Base-by-base conservation (phyloP, 2,797 vertebrate genomes). In the Microctenopoma stevenorrisi region DNA sequence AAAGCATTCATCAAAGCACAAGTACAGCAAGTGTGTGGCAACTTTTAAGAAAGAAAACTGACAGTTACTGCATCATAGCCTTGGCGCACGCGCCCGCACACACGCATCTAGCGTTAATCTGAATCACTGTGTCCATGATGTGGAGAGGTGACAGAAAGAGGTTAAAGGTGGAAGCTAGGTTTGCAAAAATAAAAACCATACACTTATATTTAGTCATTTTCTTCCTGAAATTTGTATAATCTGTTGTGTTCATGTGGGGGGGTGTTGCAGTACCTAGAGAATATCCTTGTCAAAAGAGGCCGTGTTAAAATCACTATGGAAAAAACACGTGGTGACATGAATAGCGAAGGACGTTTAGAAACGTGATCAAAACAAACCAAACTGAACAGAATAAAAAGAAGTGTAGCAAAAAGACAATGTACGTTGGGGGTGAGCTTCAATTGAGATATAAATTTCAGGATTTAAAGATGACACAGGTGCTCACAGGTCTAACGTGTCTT, bases 1-100 rank as follows among this genome's bases (percentile, higher is more conserved):
- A 61, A 72, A 61, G 13, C 1, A 25, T 57, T 56, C 48, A 40
- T 56, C 66, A 54, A 53, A 9, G 30, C 18, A 68, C 33, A 54
- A 12, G 22, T 22, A 22, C 22, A 22, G 22, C 22, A 22, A 22
- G 46, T 42, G 72, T 54, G 43, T 62, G 49, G 68, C 57, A 64
- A 72, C 47, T 38, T 76, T 10, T 10, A 10, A 57, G 18, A 10
- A 28, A 46, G n/a, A 51, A 40, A 18, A 9, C 4, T 6, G 56
- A 49, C 54, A 71, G 68, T 63, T 49, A 42, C 35, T n/a, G 37
- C 64, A 61, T 48, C 42, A 16, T 25, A 69, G 60, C 61, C 78
- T 81, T 78, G 78, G 67, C 43, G 76, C 46, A 70, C 22, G 22
- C 22, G 18, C 18, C 18, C 18, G 18, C 18, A 18, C 18, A 18